Evolutionary conservation across 2,888 invertebrate species (phyloP).

Genomic region (Netelia virgata): DNA sequence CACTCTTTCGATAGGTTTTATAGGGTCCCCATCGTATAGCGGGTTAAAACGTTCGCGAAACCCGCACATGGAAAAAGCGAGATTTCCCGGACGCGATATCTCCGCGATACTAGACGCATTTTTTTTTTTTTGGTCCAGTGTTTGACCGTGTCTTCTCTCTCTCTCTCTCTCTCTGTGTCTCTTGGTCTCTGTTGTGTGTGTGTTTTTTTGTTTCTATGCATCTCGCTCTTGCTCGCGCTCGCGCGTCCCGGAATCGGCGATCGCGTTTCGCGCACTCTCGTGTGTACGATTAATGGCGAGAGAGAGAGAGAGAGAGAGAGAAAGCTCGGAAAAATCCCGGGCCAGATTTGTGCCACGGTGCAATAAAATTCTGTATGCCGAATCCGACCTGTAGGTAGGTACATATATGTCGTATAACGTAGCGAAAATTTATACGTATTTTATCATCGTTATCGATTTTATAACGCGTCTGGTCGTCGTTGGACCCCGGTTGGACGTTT

Average conservation of each 20-base stretch:
- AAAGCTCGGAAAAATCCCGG: not conserved
- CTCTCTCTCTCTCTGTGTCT: not conserved
- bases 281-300: constrained; percentile 45
- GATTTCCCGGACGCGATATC: constrained; percentile 61
- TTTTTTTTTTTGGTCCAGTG: constrained; percentile 19
- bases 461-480: not conserved
- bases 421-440: not conserved
- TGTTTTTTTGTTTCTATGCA: not conserved
- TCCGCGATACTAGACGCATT: constrained; percentile 53
- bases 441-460: constrained; percentile 29
- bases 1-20: constrained; percentile 9
- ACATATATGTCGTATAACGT: not conserved
- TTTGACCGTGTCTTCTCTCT: not conserved
- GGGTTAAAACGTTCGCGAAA: constrained; percentile 19
- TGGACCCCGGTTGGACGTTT: not conserved
- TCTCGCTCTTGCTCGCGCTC: not conserved
- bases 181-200: too few species aligned
- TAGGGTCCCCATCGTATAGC: constrained; percentile 6
- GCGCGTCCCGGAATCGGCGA: constrained; percentile 13
- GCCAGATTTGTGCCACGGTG: constrained; percentile 26
- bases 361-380: constrained; percentile 27
- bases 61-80: constrained; percentile 60
- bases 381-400: constrained; percentile 21
- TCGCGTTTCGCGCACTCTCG: constrained; percentile 28
- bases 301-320: constrained; percentile 23